Percentiles rank a stretch among this genome's conserved stretches.
These are phyloP conservation scores for Aphelocoma coerulescens DNA, from an alignment of 2,113 vertebrate genomes.

Conservation along the genomic window DNA sequence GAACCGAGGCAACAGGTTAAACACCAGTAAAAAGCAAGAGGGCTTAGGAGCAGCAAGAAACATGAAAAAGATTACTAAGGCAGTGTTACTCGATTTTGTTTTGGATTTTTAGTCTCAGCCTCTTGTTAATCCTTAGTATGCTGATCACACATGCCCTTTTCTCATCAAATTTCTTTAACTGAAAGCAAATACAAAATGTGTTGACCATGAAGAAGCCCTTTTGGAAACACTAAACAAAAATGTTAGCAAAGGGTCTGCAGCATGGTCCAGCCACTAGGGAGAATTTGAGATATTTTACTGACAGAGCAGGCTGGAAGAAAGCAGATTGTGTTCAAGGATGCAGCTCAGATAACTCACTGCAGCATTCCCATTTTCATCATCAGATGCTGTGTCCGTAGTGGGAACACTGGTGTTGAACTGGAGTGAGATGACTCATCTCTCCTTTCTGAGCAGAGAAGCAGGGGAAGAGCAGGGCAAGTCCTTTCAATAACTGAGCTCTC, in stretches of 20 bases:
- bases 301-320: not conserved
- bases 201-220: not conserved
- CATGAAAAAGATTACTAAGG: not conserved
- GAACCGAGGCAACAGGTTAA: not conserved
- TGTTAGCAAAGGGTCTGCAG: not conserved
- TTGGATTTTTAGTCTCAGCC: not conserved
- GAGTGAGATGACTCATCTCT: not conserved
- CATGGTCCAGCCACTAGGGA: not conserved
- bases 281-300: not conserved
- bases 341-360: not conserved
- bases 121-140: not conserved
- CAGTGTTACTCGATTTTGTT: not conserved
- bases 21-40: not conserved
- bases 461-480: not conserved
- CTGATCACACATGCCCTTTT: not conserved
- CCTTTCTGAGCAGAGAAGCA: not conserved
- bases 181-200: not conserved
- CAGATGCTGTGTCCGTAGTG: not conserved
- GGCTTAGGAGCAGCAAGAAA: not conserved
- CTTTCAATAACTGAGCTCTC: not conserved
- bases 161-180: not conserved
- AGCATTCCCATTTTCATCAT: not conserved
- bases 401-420: not conserved
- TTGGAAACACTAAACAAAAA: not conserved
- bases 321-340: not conserved